Conservation (phyloP, 2,797 vertebrate species). For the Trematomus bernacchii region DNA sequence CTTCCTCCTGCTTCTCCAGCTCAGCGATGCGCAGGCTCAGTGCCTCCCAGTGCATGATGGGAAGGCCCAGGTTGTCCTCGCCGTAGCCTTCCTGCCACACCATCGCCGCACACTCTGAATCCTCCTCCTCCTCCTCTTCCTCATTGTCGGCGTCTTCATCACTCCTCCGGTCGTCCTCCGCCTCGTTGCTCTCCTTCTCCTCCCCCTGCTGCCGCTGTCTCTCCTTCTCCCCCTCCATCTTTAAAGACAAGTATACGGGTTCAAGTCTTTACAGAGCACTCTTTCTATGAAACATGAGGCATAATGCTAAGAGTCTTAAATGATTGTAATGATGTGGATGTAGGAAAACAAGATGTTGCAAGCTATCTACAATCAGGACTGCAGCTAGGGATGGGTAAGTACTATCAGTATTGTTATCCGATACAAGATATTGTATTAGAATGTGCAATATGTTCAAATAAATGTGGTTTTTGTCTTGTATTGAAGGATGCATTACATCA, state of each 20-base stretch:
- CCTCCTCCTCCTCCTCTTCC: constrained; percentile 68
- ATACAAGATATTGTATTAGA: not conserved
- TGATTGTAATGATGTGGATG: not conserved
- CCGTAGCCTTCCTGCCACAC: constrained; percentile 80
- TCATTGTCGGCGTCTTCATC: constrained; percentile 57
- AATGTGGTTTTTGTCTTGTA: too few species aligned
- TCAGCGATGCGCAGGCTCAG: constrained; percentile 85
- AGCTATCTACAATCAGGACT: not conserved
- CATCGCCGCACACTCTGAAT: constrained; percentile 77
- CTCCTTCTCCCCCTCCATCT: constrained; percentile 85
- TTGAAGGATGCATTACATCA: too few species aligned
- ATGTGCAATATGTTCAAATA: too few species aligned
- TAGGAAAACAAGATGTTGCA: not conserved
- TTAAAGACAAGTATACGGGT: not conserved
- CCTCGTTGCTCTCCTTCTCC: constrained; percentile 85
- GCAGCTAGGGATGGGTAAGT: not conserved
- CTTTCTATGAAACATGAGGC: not conserved
- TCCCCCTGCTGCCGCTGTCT: constrained; percentile 75
- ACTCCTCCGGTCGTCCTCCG: constrained; percentile 65
- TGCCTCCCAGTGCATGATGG: constrained; percentile 90
- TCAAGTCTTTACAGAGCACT: not conserved
- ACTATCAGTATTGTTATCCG: too few species aligned
- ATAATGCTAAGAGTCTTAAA: not conserved
- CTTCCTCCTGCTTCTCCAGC: constrained; percentile 86
- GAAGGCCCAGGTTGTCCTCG: constrained; percentile 81